Evolutionary conservation across 1,140 invertebrate species (phyloP).

Genomic region (Drosophila nikananu): DNA sequence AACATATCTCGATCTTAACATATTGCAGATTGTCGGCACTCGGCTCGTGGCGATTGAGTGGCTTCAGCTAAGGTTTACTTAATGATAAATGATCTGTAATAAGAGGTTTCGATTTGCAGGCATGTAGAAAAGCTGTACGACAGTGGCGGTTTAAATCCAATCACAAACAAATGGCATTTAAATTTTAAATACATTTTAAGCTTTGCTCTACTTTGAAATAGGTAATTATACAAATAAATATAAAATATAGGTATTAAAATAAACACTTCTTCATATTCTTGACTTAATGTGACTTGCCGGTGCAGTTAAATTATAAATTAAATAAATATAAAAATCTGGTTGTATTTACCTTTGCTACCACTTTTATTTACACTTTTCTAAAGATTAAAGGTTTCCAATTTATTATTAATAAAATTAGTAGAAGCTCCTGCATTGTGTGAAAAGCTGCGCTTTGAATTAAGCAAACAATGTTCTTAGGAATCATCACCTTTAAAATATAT

Average conservation of each 20-base stretch:
- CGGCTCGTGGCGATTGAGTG: slow-evolving; percentile 15
- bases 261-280: too few species aligned
- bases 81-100: slow-evolving; percentile 43
- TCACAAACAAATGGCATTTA: neutral
- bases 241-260: too few species aligned
- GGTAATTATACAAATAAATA: too few species aligned
- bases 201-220: too few species aligned
- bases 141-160: neutral
- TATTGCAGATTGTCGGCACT: slow-evolving; percentile 13
- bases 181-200: neutral
- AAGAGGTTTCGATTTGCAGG: slow-evolving; percentile 8
- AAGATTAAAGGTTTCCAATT: too few species aligned
- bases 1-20: slow-evolving; percentile 17
- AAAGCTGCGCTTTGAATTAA: neutral
- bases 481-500: neutral
- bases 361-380: neutral
- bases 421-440: neutral
- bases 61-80: slow-evolving; percentile 2
- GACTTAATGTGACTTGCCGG: too few species aligned
- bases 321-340: too few species aligned
- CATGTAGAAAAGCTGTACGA: neutral
- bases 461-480: neutral
- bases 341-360: too few species aligned
- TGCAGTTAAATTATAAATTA: neutral
- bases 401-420: neutral